Evolutionary conservation across 2,797 vertebrate species (phyloP), one percentile per base, ranked within the genome.

Genomic region (Limnodromus scolopaceus): DNA sequence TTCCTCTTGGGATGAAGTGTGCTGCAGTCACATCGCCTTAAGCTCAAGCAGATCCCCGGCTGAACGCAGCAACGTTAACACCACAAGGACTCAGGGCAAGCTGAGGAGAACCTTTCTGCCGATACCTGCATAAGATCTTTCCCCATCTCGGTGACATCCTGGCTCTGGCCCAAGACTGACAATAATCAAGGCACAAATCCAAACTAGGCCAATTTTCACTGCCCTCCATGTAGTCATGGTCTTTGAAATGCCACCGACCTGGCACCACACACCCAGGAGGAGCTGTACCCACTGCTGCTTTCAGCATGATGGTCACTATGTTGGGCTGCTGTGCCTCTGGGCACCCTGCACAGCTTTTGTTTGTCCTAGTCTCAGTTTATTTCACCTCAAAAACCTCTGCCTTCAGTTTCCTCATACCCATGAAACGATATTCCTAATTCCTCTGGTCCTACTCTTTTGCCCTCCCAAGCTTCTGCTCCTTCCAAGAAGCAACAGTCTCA

Each of bases 181-280:
- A 70, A 27, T 3, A 49, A 58, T 3, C 36, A 69, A 58, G 69
- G 39, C n/a, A 63, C 43, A 70, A 48, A 51, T 48, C 0, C 13
- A 4, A 36, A 3, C 23, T 16, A 19, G 20, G 13, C 7, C 13
- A 13, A 1, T 23, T 65, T 41, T 75, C 49, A 41, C 36, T 14
- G 34, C 28, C 36, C 28, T 84, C 17, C 16, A 4, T 1, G 14
- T 1, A 24, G 49, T 5, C 14, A 7, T 0, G 2, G 15, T 51
- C 57, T 61, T 64, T 3, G 5, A 82, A 72, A 38, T 2, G 5
- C 24, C 49, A 20, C 17, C 1, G 3, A 36, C 13, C 13, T 3
- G 74, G 76, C 30, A 48, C 10, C n/a, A 16, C 14, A 10, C 11
- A 20, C 5, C 32, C 72, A 53, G 43, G 4, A 41, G 43, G 51